Evolutionary conservation across 2,113 vertebrate genomes (phyloP).

Genomic region (Epinephelus fuscoguttatus): DNA sequence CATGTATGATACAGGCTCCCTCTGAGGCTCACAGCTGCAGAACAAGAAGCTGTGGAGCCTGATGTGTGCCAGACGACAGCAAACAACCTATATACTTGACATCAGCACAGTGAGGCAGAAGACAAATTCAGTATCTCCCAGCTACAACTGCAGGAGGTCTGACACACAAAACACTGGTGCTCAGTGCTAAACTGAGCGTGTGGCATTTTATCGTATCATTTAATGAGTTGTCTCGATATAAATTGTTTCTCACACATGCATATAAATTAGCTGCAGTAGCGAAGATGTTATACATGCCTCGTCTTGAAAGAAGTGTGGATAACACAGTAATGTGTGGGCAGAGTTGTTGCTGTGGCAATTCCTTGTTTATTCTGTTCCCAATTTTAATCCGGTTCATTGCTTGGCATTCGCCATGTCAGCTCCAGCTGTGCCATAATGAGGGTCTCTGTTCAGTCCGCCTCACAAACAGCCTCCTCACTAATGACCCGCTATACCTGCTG

Average conservation of each 20-base stretch:
- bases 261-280: neutral
- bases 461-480: constrained; percentile 32
- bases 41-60: constrained; percentile 25
- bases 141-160: constrained; percentile 16
- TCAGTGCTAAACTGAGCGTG: neutral
- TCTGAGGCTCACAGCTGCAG: neutral
- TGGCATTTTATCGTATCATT: neutral
- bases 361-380: constrained; percentile 52
- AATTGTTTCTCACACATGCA: neutral
- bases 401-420: constrained; percentile 50
- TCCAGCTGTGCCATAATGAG: constrained; percentile 75
- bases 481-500: constrained; percentile 41
- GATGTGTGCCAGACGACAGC: neutral
- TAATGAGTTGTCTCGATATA: neutral
- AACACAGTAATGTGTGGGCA: constrained; percentile 8
- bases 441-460: constrained; percentile 26
- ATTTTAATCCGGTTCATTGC: constrained; percentile 50
- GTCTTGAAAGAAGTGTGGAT: neutral
- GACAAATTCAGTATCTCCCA: neutral
- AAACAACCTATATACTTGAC: neutral
- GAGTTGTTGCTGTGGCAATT: constrained; percentile 43
- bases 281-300: neutral
- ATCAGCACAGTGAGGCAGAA: neutral
- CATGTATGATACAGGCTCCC: neutral
- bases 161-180: neutral